Base-by-base conservation (phyloP, 1,140 invertebrate species). In the Alviniconcha marisindica region DNA sequence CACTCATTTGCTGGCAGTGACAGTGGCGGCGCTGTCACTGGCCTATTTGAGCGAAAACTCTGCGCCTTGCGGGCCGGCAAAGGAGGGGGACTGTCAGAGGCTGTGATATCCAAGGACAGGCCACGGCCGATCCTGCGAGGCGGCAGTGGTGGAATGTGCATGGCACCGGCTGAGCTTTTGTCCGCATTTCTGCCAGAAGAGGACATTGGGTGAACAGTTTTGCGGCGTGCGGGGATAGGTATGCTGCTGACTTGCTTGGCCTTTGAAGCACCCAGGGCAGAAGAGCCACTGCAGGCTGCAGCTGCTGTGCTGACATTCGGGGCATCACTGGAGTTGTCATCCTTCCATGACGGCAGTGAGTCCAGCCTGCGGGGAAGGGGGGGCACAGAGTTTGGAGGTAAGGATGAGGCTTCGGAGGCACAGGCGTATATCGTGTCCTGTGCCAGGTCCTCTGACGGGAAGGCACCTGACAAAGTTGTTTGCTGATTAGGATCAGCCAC, bases 351-450 rank as follows among this genome's bases (percentile, higher is more conserved):
- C 10, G 63, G 48, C 14, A 77, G 79, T 0, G 83, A 84, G 42
- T 84, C 71, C 18, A 77, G 77, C 28, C 83, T 71, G 1, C 69
- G 78, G 36, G 81, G 84, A 4, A 81, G 78, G 40, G 87, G 79
- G n/a, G 85, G 87, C 18, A 81, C 36, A 31, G 84, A 28, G 71
- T 18, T 44, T 44, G n/a, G 28, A 36, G 83, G 63, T n/a, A 81
- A 77, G 40, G 18, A 56, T 12, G 73, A 76, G 12, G 73, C 73
- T 28, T 76, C 73, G 7, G 73, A 24, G 3, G 69, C 69, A 21
- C 33, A 36, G 36, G 69, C 33, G 36, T 71, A 71, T 36, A 71
- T 40, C 18, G 12, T 36, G 36, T 71, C 69, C 15, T 5, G 12
- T 3, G 14, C 36, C 33, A 40, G 31, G 24, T 71, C 69, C 10